A percentile compares a stretch with the other conserved stretches of the same genome.
These are phyloP conservation scores for Malurus alboscapulatus DNA, from an alignment of 2,113 vertebrate genomes.

Conservation along the genomic window DNA sequence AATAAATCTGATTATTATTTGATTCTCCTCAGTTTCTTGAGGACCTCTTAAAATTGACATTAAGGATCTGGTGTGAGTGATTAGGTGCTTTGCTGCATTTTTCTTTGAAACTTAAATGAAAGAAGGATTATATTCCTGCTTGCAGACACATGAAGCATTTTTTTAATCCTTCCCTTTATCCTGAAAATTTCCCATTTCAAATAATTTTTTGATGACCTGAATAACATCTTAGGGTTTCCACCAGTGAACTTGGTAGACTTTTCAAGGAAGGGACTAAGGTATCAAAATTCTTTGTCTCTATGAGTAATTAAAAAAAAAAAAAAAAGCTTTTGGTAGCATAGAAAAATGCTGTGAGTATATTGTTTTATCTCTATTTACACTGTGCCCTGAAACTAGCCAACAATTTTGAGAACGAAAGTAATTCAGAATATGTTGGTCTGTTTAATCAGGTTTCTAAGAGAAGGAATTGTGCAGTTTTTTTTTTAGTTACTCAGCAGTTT, in stretches of 20 bases:
- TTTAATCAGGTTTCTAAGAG: background rate
- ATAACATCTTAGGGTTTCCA: background rate
- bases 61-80: background rate
- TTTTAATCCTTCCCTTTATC: background rate
- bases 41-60: background rate
- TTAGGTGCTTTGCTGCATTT: background rate
- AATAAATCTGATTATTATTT: background rate
- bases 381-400: background rate
- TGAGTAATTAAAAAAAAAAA: background rate
- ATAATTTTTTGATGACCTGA: background rate
- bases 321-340: background rate
- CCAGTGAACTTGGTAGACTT: background rate
- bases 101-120: background rate
- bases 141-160: background rate
- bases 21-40: background rate
- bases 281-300: background rate
- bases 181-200: background rate
- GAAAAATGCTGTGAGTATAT: background rate
- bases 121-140: background rate
- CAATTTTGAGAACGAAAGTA: background rate
- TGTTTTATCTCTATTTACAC: background rate
- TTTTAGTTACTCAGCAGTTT: background rate
- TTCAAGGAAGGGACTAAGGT: background rate
- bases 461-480: background rate
- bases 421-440: background rate